phyloP scores from a whole-genome alignment of 2,113 vertebrate genomes.

The Corvus moneduloides region DNA sequence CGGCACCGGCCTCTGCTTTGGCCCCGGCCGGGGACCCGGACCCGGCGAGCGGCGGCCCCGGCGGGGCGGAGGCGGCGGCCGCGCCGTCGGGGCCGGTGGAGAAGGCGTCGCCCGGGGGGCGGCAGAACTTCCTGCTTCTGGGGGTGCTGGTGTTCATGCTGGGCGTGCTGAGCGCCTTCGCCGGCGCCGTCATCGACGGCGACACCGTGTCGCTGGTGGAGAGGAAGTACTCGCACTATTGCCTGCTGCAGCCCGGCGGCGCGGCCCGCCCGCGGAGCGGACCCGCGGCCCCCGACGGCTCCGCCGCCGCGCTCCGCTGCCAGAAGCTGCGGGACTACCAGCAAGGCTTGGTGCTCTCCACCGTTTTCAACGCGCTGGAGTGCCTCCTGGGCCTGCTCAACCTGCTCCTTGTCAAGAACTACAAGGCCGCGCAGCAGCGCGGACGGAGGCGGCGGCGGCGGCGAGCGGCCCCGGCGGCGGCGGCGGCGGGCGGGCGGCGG shows the following conservation, averaged over 20 bases:
- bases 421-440: too few relatives aligned
- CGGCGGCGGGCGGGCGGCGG: too few relatives aligned
- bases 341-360: constrained; percentile 86
- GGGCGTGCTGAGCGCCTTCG: constrained; percentile 92
- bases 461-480: too few relatives aligned
- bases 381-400: constrained; percentile 88
- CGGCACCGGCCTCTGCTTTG: neutral
- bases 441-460: too few relatives aligned
- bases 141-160: constrained; percentile 90
- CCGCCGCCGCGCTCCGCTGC: constrained; percentile 68
- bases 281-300: neutral
- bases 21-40: neutral
- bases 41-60: neutral
- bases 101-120: constrained; percentile 73
- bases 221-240: constrained; percentile 91
- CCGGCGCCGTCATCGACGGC: constrained; percentile 93
- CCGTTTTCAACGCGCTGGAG: constrained; percentile 91
- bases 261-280: neutral
- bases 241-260: constrained; percentile 71
- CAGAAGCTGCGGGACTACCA: constrained; percentile 89
- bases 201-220: constrained; percentile 92
- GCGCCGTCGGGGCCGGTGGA: constrained; percentile 6
- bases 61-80: neutral
- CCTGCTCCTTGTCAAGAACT: constrained; percentile 76
- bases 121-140: constrained; percentile 90